Conservation (phyloP, 2,113 vertebrate genomes). For the Oreotrochilus melanogaster region DNA sequence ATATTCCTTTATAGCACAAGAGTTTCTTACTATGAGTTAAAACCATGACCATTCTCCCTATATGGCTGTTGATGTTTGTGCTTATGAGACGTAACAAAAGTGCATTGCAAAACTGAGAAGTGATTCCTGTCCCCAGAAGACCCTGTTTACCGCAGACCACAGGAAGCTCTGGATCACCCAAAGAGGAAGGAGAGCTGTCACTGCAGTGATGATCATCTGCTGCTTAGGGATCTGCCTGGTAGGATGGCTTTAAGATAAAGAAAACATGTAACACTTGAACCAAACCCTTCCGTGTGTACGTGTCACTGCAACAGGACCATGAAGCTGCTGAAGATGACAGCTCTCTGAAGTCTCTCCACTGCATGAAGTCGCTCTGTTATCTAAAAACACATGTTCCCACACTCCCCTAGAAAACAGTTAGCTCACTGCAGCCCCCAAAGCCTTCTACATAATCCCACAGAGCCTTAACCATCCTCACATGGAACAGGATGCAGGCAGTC, state of each 20-base stretch:
- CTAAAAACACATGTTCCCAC: background rate
- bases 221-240: background rate
- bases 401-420: background rate
- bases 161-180: background rate
- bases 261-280: background rate
- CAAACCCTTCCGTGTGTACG: background rate
- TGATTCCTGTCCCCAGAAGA: background rate
- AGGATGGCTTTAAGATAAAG: background rate
- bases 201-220: fast-evolving
- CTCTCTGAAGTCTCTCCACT: background rate
- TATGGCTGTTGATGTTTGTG: background rate
- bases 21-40: background rate
- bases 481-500: background rate
- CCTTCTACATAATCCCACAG: background rate
- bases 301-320: too few relatives aligned
- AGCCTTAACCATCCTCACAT: background rate
- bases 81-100: background rate
- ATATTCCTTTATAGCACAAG: background rate
- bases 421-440: background rate
- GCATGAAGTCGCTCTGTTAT: background rate
- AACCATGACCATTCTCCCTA: background rate
- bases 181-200: background rate
- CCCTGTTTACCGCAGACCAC: background rate
- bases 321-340: background rate
- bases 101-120: background rate